Conservation (phyloP, 2,113 vertebrate species). For the Gopherus evgoodei region DNA sequence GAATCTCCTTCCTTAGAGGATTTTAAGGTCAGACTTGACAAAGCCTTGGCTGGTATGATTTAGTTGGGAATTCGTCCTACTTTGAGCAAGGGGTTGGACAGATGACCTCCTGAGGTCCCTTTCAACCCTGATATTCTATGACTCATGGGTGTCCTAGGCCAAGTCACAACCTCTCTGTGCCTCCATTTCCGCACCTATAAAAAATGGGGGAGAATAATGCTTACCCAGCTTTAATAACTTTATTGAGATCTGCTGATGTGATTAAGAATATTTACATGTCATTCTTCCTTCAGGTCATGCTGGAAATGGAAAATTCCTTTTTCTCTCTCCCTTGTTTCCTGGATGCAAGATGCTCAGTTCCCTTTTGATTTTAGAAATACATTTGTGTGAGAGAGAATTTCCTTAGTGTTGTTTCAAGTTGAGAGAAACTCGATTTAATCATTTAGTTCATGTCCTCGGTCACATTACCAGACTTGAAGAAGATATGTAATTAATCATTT, state of each 20-base stretch:
- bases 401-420: no score
- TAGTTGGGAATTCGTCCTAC: no score
- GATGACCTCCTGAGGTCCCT: no score
- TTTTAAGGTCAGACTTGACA: no score
- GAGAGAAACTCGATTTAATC: background rate
- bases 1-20: no score
- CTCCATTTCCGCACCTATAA: background rate
- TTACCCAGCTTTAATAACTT: background rate
- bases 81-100: no score
- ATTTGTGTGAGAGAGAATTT: background rate
- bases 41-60: no score
- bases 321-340: no score
- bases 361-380: background rate
- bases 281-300: background rate
- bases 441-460: rapidly evolving
- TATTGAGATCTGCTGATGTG: background rate
- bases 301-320: background rate
- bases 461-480: background rate
- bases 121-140: background rate
- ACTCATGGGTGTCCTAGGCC: background rate
- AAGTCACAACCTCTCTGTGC: rapidly evolving
- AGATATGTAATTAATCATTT: rapidly evolving
- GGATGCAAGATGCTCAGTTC: no score
- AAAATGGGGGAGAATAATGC: background rate
- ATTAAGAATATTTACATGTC: background rate